phyloP scores from a whole-genome alignment of 2,113 vertebrate genomes.

The Butastur rufipennis region DNA sequence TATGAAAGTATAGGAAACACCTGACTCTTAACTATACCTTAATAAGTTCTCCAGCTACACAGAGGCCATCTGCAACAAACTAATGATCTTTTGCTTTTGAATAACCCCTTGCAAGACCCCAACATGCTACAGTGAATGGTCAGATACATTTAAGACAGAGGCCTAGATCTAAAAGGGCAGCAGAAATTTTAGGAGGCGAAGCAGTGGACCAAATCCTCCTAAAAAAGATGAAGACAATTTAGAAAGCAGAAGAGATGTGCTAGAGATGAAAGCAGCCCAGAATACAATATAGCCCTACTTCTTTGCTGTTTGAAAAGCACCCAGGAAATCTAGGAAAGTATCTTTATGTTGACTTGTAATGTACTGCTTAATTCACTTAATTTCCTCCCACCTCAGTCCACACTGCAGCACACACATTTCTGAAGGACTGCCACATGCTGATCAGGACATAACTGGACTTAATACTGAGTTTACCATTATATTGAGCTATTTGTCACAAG shows the following conservation, averaged over 20 bases:
- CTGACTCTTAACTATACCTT: background rate
- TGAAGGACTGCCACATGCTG: background rate
- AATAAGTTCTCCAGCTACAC: background rate
- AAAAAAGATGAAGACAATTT: fast-evolving
- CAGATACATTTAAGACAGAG: fast-evolving
- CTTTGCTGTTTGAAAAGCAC: background rate
- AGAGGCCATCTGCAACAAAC: background rate
- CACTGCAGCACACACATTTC: background rate
- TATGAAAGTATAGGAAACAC: background rate
- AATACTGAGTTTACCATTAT: background rate
- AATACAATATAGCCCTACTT: fast-evolving
- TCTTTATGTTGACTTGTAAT: background rate
- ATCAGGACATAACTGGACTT: background rate
- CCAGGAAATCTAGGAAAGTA: background rate
- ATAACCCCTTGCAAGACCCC: background rate
- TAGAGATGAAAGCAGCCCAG: background rate
- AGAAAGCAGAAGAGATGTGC: background rate
- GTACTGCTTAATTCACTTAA: fast-evolving
- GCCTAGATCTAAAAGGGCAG: background rate
- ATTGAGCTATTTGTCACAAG: background rate
- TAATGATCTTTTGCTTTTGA: background rate
- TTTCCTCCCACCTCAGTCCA: background rate
- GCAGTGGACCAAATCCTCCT: background rate
- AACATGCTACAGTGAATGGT: fast-evolving
- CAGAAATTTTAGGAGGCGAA: background rate